Conservation (phyloP, 2,888 invertebrate species). For the Megamerina dolium region DNA sequence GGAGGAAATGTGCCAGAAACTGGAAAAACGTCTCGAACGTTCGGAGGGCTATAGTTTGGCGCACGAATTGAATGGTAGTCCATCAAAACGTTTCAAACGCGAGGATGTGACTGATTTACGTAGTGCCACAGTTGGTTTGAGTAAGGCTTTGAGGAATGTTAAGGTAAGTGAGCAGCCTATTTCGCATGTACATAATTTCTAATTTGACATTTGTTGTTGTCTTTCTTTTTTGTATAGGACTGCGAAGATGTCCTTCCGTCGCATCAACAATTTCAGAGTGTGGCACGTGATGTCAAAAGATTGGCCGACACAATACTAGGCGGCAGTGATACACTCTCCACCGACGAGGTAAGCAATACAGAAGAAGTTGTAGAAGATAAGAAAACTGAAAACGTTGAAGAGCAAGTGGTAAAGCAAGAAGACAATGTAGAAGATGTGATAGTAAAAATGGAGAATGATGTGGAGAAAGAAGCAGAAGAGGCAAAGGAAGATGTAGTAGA, state of each 20-base stretch:
- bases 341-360: constrained; percentile 21
- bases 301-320: constrained; percentile 37
- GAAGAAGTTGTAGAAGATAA: not conserved
- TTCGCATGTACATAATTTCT: not conserved
- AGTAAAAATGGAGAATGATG: not conserved
- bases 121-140: constrained; percentile 35
- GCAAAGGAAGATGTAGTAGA: not conserved
- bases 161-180: constrained; percentile 27
- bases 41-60: constrained; percentile 39
- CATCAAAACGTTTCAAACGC: constrained; percentile 34
- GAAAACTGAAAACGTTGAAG: too few relatives aligned
- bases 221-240: constrained; percentile 23
- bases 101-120: constrained; percentile 31
- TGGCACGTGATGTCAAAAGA: constrained; percentile 43
- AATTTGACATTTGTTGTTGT: not conserved
- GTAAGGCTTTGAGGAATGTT: constrained; percentile 33
- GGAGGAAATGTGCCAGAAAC: constrained; percentile 37
- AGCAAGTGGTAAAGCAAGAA: not conserved
- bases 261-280: constrained; percentile 39
- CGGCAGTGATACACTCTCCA: constrained; percentile 22
- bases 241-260: constrained; percentile 35
- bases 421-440: not conserved
- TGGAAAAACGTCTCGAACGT: constrained; percentile 35
- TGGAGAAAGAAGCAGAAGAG: not conserved
- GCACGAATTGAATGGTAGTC: constrained; percentile 40